phyloP scores from a whole-genome alignment of 2,888 invertebrate genomes.

The Troglohyphantes excavatus region DNA sequence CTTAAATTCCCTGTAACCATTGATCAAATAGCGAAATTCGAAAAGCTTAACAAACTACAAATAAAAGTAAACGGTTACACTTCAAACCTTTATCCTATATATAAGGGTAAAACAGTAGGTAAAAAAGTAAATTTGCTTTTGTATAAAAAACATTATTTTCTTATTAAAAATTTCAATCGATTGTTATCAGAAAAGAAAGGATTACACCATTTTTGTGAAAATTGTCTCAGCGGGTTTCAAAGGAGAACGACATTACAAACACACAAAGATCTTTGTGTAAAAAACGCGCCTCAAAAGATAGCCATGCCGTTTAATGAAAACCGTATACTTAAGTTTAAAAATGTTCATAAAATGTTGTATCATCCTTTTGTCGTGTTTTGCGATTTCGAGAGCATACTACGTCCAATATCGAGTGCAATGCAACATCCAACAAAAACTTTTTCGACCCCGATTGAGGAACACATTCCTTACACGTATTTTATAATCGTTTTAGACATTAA shows the following conservation, averaged over 20 bases:
- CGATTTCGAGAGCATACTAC: constrained; percentile 32
- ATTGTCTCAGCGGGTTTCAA: constrained; percentile 1
- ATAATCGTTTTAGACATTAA: background rate
- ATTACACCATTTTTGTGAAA: background rate
- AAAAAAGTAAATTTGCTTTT: constrained; percentile 16
- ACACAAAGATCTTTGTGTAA: background rate
- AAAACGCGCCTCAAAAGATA: background rate
- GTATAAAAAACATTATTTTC: constrained; percentile 9
- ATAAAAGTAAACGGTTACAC: background rate
- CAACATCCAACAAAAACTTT: background rate
- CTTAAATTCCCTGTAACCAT: background rate
- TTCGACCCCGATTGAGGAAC: background rate
- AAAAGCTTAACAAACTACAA: background rate
- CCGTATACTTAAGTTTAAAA: background rate
- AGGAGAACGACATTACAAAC: background rate
- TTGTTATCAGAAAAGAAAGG: background rate
- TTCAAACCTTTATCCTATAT: background rate
- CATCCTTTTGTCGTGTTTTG: constrained; percentile 6
- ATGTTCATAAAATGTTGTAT: background rate
- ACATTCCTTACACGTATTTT: constrained; percentile 3
- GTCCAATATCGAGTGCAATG: background rate
- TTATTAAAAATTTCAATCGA: constrained; percentile 23
- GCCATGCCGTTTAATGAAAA: background rate
- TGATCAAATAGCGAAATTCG: constrained; percentile 2
- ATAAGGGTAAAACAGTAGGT: background rate